A percentile compares a stretch with the other conserved stretches of the same genome.
These are phyloP conservation scores for Harpegnathos saltator DNA, from an alignment of 1,140 invertebrate species.

Conservation along the genomic window DNA sequence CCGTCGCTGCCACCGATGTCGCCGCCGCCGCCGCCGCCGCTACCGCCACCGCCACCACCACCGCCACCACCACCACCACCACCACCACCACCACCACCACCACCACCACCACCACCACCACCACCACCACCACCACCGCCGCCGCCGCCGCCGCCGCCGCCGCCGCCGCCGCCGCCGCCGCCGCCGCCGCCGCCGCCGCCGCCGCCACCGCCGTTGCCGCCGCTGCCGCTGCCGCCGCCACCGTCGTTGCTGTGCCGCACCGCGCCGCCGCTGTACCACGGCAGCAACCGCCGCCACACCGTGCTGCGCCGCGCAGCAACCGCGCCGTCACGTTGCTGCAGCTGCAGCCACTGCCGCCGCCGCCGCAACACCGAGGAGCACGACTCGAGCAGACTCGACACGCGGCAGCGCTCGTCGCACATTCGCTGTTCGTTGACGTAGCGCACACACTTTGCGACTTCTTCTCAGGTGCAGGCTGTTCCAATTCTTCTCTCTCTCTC, in stretches of 20 bases:
- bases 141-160: conserved; percentile 25
- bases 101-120: background rate
- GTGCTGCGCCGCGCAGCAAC: background rate
- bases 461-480: conserved; percentile 28
- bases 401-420: background rate
- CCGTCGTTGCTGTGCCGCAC: conserved; percentile 5
- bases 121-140: background rate
- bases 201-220: conserved; percentile 5
- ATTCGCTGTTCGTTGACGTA: conserved; percentile 52
- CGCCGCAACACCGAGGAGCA: conserved; percentile 9
- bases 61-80: background rate
- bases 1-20: conserved; percentile 66
- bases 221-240: background rate
- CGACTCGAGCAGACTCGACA: conserved; percentile 21
- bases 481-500: background rate
- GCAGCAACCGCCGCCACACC: conserved; percentile 11
- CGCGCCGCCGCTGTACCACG: background rate
- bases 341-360: conserved; percentile 4
- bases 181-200: conserved; percentile 70
- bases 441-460: conserved; percentile 6
- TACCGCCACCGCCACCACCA: conserved; percentile 6
- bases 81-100: conserved; percentile 20
- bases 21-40: conserved; percentile 72
- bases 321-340: conserved; percentile 3
- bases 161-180: conserved; percentile 70